Evolutionary conservation across 2,113 vertebrate genomes (phyloP), one percentile per base, ranked within the genome.

Genomic region (Tenebrosternarchus preto): DNA sequence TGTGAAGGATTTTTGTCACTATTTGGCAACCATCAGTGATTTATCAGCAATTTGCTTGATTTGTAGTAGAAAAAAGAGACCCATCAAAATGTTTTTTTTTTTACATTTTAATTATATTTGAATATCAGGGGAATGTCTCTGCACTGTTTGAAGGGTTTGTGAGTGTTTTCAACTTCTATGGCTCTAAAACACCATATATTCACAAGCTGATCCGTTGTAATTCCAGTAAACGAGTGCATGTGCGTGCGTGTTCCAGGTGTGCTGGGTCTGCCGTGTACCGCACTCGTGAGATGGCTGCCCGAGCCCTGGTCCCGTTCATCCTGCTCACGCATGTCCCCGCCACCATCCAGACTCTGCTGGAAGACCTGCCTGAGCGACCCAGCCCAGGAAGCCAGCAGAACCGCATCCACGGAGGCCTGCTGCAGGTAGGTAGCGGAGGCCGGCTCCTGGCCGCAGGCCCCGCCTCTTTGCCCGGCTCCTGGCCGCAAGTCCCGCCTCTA

Each of bases 241-340:
- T 36, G 46, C 36, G 16, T 82, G 16, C 79, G 56, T 79, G 57
- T 56, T 85, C 0, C 84, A 99, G 97, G 82, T 99, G 97, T 55
- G 90, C 95, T 4, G 87, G 22, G 56, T 96, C 95, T 0, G 94
- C 96, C 0, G 92, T 96, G 73, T 96, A 94, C 85, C 95, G 95
- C 50, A 96, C 95, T 43, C 94, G 96, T 24, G 95, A 96, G 82
- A 95, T 99, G 96, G 93, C 95, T 0, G 96, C 95, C 20, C 93
- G 93, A 31, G 96, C 98, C 31, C 92, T 99, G 0, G 97, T 99
- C 66, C 96, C 98, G 0, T 97, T 99, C 33, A 90, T 99, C 7
- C 84, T 91, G 82, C 79, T 92, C 68, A 94, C 92, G 0, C 93
- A 96, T 55, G 88, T 96, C 11, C 93, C 95, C 0, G 85, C 36